Evolutionary conservation across 2,113 vertebrate genomes (phyloP).

Genomic region (Bos javanicus): DNA sequence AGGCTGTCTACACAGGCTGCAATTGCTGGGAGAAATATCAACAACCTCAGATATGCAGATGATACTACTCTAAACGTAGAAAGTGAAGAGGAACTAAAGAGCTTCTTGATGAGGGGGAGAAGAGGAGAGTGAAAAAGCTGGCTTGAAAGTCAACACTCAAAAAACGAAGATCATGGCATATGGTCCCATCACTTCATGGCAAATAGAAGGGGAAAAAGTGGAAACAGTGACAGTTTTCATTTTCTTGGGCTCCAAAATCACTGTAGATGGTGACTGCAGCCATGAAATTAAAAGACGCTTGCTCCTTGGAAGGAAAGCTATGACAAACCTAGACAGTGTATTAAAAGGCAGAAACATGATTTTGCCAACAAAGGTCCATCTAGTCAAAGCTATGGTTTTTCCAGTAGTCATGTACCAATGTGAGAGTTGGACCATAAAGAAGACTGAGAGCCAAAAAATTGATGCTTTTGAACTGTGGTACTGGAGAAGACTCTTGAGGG

Average conservation of each 20-base stretch:
- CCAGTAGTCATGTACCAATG: not conserved
- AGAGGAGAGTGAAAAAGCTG: not conserved
- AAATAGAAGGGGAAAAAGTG: not conserved
- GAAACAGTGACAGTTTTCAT: not conserved
- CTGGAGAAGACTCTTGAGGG: not conserved
- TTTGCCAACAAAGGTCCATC: not conserved
- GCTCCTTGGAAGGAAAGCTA: not conserved
- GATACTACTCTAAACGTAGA: not conserved
- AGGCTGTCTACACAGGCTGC: rapidly evolving
- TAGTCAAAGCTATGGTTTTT: not conserved
- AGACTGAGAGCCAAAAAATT: not conserved
- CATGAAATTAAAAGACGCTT: not conserved
- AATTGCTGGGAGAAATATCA: not conserved
- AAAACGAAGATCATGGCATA: not conserved
- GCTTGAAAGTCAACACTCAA: not conserved
- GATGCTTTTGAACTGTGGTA: not conserved
- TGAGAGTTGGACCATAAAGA: not conserved
- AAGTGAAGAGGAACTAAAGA: not conserved
- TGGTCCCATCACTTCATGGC: not conserved
- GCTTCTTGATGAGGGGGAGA: not conserved
- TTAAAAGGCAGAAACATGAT: not conserved
- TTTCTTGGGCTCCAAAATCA: not conserved
- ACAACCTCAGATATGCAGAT: not conserved
- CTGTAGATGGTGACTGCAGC: not conserved
- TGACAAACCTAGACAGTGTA: not conserved